Evolutionary conservation across 2,888 invertebrate species (phyloP).

Genomic region (Pristionchus fissidentatus): DNA sequence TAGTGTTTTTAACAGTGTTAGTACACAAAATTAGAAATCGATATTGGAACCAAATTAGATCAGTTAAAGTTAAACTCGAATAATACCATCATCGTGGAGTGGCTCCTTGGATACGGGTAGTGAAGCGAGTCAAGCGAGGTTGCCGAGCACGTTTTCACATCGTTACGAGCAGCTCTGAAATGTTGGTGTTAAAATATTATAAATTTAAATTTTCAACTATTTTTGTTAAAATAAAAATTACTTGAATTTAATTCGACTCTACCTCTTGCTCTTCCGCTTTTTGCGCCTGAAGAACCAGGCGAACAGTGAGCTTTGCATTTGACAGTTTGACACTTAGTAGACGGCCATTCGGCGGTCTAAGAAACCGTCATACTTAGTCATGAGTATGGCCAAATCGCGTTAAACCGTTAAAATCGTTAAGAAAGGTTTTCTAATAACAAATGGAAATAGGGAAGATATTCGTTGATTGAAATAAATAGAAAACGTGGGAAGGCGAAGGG

Average conservation of each 20-base stretch:
- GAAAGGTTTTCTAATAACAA: neutral
- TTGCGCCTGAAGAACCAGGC: constrained; percentile 31
- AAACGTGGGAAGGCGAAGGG: neutral
- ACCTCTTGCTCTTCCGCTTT: constrained; percentile 26
- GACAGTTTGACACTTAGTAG: neutral
- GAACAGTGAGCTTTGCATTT: constrained; percentile 21
- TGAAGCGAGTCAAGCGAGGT: constrained; percentile 8
- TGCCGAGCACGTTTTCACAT: neutral
- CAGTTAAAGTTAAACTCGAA: too few relatives aligned
- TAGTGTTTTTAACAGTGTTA: too few relatives aligned
- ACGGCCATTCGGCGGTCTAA: neutral
- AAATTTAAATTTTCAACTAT: neutral
- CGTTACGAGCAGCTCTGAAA: constrained; percentile 14
- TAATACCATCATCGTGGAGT: constrained; percentile 46
- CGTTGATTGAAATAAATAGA: neutral
- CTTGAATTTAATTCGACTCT: too few relatives aligned
- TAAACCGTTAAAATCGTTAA: too few relatives aligned
- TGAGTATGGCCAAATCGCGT: too few relatives aligned
- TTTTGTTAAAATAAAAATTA: neutral
- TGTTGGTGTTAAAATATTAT: neutral
- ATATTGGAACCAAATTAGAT: too few relatives aligned
- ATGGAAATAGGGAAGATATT: neutral
- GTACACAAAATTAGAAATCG: too few relatives aligned
- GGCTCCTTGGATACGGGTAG: constrained; percentile 47
- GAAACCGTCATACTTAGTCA: too few relatives aligned